phyloP scores from a whole-genome alignment of 2,113 vertebrate species.

The Odontesthes bonariensis region DNA sequence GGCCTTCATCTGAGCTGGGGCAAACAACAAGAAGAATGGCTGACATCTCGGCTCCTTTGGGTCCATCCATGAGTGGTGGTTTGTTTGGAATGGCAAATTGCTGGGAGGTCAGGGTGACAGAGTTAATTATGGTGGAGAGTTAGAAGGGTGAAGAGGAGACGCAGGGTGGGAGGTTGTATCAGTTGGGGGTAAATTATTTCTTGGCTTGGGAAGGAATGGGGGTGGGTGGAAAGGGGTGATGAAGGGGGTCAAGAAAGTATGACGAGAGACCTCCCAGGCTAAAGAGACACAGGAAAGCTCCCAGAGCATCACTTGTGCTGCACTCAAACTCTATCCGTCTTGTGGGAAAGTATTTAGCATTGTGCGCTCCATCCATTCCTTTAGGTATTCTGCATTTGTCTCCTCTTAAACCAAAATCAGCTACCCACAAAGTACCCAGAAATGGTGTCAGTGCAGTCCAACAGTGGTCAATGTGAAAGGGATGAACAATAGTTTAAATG shows the following conservation, averaged over 20 bases:
- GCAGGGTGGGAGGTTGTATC: conserved; percentile 60
- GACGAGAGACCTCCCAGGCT: conserved; percentile 65
- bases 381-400: conserved; percentile 8
- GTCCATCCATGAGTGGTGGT: conserved; percentile 64
- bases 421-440: no score
- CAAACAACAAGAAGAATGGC: conserved; percentile 56
- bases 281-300: conserved; percentile 39
- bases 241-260: conserved; percentile 66
- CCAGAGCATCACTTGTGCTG: conserved; percentile 22
- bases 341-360: conserved; percentile 24
- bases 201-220: conserved; percentile 26
- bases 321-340: conserved; percentile 20
- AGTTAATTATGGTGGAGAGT: conserved; percentile 63
- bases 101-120: conserved; percentile 67
- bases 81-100: conserved; percentile 67
- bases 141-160: conserved; percentile 63
- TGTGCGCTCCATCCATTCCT: conserved; percentile 1
- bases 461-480: background rate
- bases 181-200: conserved; percentile 73
- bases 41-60: conserved; percentile 59
- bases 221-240: conserved; percentile 57
- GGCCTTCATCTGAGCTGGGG: conserved; percentile 63
- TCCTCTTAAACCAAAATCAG: conserved; percentile 6
- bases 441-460: background rate
- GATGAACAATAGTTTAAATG: background rate